These are phyloP conservation scores for Trileptium ribeirensis DNA, from an alignment of 2,888 invertebrate species.

Conservation along the genomic window DNA sequence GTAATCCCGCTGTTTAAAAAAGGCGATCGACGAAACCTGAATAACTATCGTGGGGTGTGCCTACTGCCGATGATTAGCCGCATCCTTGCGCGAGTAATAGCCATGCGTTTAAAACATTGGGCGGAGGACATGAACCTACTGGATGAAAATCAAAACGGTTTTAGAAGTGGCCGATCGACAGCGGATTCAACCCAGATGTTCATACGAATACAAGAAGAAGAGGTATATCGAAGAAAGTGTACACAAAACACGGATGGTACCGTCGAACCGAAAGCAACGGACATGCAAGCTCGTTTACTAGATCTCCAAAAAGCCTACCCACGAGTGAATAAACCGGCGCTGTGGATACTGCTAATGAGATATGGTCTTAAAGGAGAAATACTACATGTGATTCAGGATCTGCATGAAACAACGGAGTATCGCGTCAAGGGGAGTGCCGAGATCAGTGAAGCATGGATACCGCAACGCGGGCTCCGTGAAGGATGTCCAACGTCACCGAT, in stretches of 20 bases:
- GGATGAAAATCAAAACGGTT: neutral
- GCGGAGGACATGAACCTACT: neutral
- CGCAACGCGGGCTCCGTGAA: slow-evolving; percentile 1
- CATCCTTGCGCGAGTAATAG: neutral
- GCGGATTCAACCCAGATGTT: slow-evolving; percentile 3
- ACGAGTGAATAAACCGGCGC: slow-evolving; percentile 1
- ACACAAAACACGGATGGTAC: neutral
- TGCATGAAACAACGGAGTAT: slow-evolving; percentile 4
- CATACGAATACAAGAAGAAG: slow-evolving; percentile 1
- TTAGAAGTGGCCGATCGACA: slow-evolving; percentile 4
- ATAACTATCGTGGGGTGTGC: neutral
- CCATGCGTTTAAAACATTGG: slow-evolving; percentile 3
- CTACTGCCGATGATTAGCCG: slow-evolving; percentile 7
- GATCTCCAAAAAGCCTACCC: slow-evolving; percentile 5
- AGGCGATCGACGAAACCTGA: neutral
- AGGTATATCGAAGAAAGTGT: neutral
- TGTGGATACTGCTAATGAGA: slow-evolving; percentile 1
- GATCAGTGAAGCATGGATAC: neutral
- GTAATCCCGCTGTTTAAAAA: neutral
- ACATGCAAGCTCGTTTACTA: neutral
- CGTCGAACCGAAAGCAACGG: neutral
- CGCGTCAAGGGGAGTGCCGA: neutral
- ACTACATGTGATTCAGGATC: slow-evolving; percentile 1
- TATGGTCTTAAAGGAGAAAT: slow-evolving; percentile 3
- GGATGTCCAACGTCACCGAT: slow-evolving; percentile 2